Conservation (phyloP, 2,113 vertebrate genomes). For the Limnothrissa miodon region DNA sequence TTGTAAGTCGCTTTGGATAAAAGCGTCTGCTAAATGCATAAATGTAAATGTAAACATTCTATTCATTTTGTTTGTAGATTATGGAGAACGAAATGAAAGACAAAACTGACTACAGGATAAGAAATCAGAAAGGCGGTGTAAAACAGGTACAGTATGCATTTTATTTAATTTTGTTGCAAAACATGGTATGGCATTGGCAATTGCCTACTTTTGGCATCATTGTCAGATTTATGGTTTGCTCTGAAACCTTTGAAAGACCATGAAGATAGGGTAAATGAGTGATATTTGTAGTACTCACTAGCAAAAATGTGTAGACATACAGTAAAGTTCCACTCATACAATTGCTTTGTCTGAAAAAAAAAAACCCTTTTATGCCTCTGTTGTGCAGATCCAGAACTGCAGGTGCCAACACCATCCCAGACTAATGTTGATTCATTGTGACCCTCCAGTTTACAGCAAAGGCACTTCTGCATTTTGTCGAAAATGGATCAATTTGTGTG, state of each 20-base stretch:
- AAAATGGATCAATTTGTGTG: neutral
- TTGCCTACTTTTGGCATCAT: neutral
- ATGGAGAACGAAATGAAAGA: no score
- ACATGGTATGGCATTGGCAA: neutral
- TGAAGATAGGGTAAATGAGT: neutral
- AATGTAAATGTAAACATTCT: no score
- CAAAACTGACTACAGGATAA: no score
- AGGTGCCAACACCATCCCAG: neutral
- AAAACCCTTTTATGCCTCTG: neutral
- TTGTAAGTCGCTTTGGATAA: no score
- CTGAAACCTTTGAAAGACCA: neutral
- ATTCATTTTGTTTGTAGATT: neutral
- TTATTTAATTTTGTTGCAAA: no score
- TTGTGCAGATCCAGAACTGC: neutral
- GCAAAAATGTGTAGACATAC: neutral
- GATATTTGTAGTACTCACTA: neutral
- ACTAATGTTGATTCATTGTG: neutral
- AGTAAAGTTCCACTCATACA: neutral
- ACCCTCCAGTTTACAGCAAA: neutral
- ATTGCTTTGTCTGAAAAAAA: neutral
- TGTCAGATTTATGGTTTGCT: neutral
- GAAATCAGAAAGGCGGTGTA: no score
- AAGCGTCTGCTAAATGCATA: no score
- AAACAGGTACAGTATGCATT: no score
- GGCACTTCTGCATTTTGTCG: neutral